Evolutionary conservation across 2,888 invertebrate species (phyloP).

Genomic region (Spodoptera picta): DNA sequence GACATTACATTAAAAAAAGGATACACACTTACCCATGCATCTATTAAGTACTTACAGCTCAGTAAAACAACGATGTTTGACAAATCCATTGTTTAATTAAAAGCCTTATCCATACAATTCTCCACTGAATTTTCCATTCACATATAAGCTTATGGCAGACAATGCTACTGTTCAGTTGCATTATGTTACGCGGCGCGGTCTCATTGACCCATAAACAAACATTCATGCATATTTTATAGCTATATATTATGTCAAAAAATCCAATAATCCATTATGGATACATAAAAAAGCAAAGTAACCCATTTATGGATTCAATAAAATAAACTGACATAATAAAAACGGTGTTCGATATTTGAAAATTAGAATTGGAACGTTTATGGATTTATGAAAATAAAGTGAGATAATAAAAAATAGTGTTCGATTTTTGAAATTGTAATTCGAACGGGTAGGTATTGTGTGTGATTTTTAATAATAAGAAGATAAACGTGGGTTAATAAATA

Average conservation of each 20-base stretch:
- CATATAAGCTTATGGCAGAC: conserved; percentile 86
- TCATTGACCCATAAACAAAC: conserved; percentile 75
- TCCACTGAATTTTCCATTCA: conserved; percentile 72
- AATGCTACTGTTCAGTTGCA: conserved; percentile 82
- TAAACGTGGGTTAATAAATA: conserved; percentile 21
- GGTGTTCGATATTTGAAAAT: conserved; percentile 11
- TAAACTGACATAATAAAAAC: conserved; percentile 7
- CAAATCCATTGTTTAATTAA: conserved; percentile 27
- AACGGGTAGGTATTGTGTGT: conserved; percentile 12
- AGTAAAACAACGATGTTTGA: background rate
- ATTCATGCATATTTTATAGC: conserved; percentile 43
- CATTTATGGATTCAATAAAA: conserved; percentile 8
- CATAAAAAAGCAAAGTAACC: conserved; percentile 6
- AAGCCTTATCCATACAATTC: conserved; percentile 70
- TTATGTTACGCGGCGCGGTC: conserved; percentile 76
- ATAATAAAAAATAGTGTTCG: background rate
- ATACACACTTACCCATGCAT: too few species aligned
- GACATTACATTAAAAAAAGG: too few species aligned
- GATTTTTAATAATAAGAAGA: conserved; percentile 4
- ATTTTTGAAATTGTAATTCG: conserved; percentile 24
- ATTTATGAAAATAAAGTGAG: conserved; percentile 18
- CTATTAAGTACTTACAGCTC: too few species aligned
- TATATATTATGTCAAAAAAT: conserved; percentile 7
- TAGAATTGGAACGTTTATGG: background rate
- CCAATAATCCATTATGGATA: conserved; percentile 10